Base-by-base conservation (phyloP, 2,888 invertebrate genomes). In the Ormyrus nitidulus region DNA sequence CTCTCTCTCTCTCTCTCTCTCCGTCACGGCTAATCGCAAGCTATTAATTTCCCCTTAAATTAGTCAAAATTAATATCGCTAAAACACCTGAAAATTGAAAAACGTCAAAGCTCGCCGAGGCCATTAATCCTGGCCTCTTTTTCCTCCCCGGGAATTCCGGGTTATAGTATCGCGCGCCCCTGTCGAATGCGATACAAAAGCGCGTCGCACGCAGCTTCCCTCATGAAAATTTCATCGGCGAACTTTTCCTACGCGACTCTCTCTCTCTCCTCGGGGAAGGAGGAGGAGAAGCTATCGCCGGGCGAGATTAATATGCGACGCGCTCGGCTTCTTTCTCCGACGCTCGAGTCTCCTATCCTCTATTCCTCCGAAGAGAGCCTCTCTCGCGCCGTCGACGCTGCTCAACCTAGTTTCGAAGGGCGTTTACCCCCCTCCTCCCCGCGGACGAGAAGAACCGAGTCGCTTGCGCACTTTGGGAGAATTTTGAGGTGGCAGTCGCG, bases 221-320 rank as follows among this genome's bases (percentile, higher is more conserved):
- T 80, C 80, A 81, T 82, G 82, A 82, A 80, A 82, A 78, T 82
- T 82, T 80, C 80, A 82, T 82, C 75, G 70, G 6, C 76, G 13
- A 78, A 68, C 78, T 73, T 73, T 73, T 62, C 66, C 34, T 13
- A 68, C 10, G 13, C 4, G 53, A 0, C 11, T 6, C 48, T 44
- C 19, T 6, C 34, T 7, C 51, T 71, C 51, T 61, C 53, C 10
- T 46, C 13, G 11, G 56, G 56, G 34, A n/a, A 61, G 6, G 51
- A 51, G 11, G 13, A n/a, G 19, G 59, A 19, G 13, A 46, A 58
- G 49, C 59, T 46, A 72, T 69, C 79, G 44, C 58, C 58, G 48
- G 7, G 48, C 58, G n/a, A 58, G 51, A 79, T 79, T 74, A 74
- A 74, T 74, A 75, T 74, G 59, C 64, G 71, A 58, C 44, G 53